Conservation (phyloP, 2,113 vertebrate species). For the Stegostoma tigrinum region DNA sequence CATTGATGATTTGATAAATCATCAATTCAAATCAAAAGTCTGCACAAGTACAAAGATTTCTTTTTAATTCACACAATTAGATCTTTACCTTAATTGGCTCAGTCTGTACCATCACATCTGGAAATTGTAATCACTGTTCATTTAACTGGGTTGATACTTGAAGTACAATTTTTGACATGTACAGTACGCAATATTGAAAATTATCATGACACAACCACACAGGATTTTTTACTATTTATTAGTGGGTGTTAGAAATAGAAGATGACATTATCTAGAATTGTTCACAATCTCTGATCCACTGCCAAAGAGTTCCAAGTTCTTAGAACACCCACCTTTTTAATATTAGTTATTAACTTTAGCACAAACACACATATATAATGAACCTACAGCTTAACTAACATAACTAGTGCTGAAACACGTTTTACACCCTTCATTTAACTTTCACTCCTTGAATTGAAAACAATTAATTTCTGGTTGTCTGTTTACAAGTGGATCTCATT, state of each 20-base stretch:
- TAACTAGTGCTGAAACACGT: not conserved
- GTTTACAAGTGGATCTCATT: not conserved
- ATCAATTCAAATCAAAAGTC: not conserved
- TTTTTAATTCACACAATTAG: not conserved
- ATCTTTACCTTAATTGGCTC: not conserved
- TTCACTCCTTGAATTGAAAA: not conserved
- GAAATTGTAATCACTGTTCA: constrained; percentile 1
- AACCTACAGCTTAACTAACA: not conserved
- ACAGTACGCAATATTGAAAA: not conserved
- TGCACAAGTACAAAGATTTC: not conserved
- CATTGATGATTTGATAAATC: not conserved
- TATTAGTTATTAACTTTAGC: not conserved
- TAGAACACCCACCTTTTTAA: not conserved
- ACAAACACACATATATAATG: not conserved
- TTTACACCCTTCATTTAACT: not conserved
- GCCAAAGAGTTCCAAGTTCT: not conserved
- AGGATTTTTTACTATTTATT: not conserved
- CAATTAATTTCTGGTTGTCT: not conserved
- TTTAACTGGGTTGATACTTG: not conserved
- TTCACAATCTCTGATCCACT: not conserved
- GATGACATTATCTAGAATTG: not conserved
- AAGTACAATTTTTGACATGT: not conserved
- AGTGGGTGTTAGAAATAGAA: not conserved
- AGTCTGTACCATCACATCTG: not conserved
- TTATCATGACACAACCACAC: not conserved